Evolutionary conservation across 2,888 invertebrate genomes (phyloP), one percentile per base, ranked within the genome.

Genomic region (Nowickia ferox): DNA sequence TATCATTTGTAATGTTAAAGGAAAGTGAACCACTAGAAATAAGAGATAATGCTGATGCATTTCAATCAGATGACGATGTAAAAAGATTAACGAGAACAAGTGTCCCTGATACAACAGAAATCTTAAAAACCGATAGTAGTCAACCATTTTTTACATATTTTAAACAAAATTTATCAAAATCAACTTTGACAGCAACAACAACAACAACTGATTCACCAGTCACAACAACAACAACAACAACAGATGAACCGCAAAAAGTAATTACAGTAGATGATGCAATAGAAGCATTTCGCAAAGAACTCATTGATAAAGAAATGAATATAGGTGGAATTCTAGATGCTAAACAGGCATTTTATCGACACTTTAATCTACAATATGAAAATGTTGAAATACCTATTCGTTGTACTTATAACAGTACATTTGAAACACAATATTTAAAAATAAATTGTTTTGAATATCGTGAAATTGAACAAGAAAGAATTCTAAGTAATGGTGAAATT

Each of bases 381-480:
- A 57, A 57, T 40, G 19, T 59, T 17, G 81, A 74, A 17, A 40
- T 68, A 66, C 57, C 48, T 46, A 53, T 46, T 63, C 30, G 38
- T 13, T 61, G 74, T 38, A 61, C 66, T 17, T 74, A 82, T 65
- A 44, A 68, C 8, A 48, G 75, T 68, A 42, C 3, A 63, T 74
- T 63, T 11, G 48, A 59, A 30, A 76, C 38, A 61, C 53, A 55
- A 46, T 9, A 46, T 13, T 30, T 61, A 30, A 51, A 68, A 53
- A 69, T 57, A 51, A 59, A 10, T 22, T 81, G 53, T 51, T 81
- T 72, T 72, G n/a, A 71, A 63, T 66, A 66, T 19, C 46, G 53
- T 38, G 55, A 76, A 75, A n/a, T 61, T 40, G 61, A 69, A 59
- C 44, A 61, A 30, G 44, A 65, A 38, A 38, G 63, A 66, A 51